Percentiles rank a stretch among this genome's conserved stretches.
phyloP scores from a whole-genome alignment of 92 coral and sea anemone genomes.

The Heteractis magnifica region DNA sequence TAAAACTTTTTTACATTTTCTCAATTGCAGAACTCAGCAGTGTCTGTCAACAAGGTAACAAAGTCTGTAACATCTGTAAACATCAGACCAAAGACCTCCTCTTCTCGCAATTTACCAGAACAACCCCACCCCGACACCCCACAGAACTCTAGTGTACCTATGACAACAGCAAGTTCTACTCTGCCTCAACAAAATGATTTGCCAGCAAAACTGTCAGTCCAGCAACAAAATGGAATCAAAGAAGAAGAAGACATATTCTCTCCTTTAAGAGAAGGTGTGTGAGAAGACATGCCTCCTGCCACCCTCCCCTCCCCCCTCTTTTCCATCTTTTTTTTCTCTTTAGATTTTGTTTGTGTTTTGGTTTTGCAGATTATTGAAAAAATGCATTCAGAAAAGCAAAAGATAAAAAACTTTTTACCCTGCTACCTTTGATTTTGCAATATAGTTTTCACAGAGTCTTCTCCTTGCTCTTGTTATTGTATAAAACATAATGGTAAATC shows the following conservation, averaged over 20 bases:
- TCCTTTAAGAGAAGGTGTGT: slow-evolving; percentile 88
- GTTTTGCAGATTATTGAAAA: not conserved
- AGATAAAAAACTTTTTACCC: too few relatives aligned
- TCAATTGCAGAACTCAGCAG: not conserved
- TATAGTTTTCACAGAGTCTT: too few relatives aligned
- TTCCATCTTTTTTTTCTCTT: not conserved
- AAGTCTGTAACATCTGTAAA: slow-evolving; percentile 29
- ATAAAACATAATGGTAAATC: too few relatives aligned
- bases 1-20: not conserved
- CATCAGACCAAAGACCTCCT: slow-evolving; percentile 15
- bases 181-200: slow-evolving; percentile 16
- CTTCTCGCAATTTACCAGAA: slow-evolving; percentile 41
- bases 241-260: slow-evolving; percentile 86
- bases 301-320: not conserved
- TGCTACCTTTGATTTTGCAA: too few relatives aligned
- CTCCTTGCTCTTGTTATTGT: too few relatives aligned
- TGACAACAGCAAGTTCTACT: slow-evolving; percentile 13
- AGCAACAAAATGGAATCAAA: slow-evolving; percentile 75
- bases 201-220: not conserved
- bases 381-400: too few relatives aligned
- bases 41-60: slow-evolving; percentile 18
- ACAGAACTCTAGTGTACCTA: slow-evolving; percentile 26
- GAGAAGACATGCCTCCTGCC: not conserved
- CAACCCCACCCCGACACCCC: slow-evolving; percentile 46
- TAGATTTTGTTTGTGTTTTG: not conserved